A percentile compares a stretch with the other conserved stretches of the same genome.
Conservation (phyloP, 2,113 vertebrate genomes). For the Leptosomus discolor region DNA sequence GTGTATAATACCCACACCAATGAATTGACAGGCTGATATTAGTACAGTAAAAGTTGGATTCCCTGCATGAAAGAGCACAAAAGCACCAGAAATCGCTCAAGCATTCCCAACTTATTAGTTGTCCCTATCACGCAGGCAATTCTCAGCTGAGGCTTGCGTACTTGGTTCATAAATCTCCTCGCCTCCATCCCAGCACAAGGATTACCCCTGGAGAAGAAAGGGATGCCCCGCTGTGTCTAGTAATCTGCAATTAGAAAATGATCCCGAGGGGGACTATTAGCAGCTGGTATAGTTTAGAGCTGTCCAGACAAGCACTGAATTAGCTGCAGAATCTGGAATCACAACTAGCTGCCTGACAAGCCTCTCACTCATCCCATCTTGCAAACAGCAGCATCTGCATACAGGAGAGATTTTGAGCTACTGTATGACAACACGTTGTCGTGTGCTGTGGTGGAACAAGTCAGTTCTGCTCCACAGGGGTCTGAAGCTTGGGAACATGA, state of each 20-base stretch:
- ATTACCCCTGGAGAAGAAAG: background rate
- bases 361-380: background rate
- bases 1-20: background rate
- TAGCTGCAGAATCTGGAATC: constrained; percentile 18
- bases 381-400: background rate
- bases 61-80: background rate
- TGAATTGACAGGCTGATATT: background rate
- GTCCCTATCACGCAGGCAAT: background rate
- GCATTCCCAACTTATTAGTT: background rate
- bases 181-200: background rate
- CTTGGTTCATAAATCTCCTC: background rate
- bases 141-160: background rate
- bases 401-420: background rate
- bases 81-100: background rate
- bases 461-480: background rate
- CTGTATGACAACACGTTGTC: background rate
- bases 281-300: constrained; percentile 14
- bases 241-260: constrained; percentile 2
- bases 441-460: background rate
- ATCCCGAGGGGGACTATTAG: background rate
- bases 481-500: background rate
- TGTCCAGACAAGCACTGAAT: constrained; percentile 13
- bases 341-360: background rate
- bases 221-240: background rate
- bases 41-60: background rate